Evolutionary conservation across 1,140 invertebrate genomes (phyloP).

Genomic region (Penaeus japonicus): DNA sequence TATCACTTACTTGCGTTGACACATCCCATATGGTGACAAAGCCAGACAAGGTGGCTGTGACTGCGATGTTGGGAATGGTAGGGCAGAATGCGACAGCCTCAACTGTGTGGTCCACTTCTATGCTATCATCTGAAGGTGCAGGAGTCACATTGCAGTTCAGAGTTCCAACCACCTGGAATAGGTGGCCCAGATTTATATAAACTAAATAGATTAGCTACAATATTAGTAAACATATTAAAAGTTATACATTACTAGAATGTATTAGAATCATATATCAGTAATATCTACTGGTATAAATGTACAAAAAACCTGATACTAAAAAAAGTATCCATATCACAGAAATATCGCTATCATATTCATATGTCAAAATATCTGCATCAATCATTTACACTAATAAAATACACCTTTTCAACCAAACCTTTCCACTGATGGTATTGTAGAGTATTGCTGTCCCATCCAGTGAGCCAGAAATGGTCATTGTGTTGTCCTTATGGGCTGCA

Average conservation of each 20-base stretch:
- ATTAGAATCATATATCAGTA: no score
- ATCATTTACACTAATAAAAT: no score
- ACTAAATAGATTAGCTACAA: no score
- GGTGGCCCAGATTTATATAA: no score
- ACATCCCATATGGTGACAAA: conserved; percentile 34
- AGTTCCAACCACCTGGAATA: conserved; percentile 32
- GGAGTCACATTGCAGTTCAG: conserved; percentile 7
- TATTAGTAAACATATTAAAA: no score
- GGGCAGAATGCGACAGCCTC: conserved; percentile 42
- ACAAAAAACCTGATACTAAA: no score
- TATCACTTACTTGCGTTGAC: conserved; percentile 14
- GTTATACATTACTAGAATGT: no score
- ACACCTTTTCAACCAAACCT: neutral
- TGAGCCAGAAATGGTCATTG: conserved; percentile 21
- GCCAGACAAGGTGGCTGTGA: conserved; percentile 31
- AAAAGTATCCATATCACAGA: no score
- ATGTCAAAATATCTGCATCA: no score
- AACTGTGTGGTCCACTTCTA: conserved; percentile 8
- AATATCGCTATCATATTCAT: no score
- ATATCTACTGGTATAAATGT: no score
- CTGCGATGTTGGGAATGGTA: conserved; percentile 25
- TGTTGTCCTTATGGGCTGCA: conserved; percentile 35
- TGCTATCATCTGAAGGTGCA: neutral
- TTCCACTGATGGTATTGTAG: conserved; percentile 32
- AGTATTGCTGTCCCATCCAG: conserved; percentile 36